phyloP scores from a whole-genome alignment of 2,113 vertebrate species.

The Apaloderma vittatum region DNA sequence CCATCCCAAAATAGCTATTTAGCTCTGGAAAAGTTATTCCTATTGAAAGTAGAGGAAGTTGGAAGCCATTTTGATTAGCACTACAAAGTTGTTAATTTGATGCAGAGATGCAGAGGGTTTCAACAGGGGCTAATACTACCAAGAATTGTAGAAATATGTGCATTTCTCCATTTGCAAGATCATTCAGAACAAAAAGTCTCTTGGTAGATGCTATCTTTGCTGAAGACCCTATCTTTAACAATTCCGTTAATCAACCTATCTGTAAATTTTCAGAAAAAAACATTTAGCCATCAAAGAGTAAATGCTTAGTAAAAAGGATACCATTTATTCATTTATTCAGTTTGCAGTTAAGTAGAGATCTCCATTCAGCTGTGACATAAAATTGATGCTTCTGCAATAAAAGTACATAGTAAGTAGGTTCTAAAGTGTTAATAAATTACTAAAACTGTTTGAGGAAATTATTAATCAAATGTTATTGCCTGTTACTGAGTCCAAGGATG shows the following conservation, averaged over 20 bases:
- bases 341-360: conserved; percentile 14
- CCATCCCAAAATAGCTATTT: background rate
- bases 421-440: conserved; percentile 47
- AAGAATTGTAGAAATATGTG: background rate
- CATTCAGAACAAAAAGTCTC: background rate
- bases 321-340: conserved; percentile 22
- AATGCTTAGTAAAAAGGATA: conserved; percentile 22
- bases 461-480: conserved; percentile 26
- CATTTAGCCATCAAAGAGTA: background rate
- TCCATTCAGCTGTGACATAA: conserved; percentile 29
- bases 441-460: conserved; percentile 7
- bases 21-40: background rate
- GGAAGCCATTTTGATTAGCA: background rate
- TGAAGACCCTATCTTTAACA: background rate
- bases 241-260: background rate
- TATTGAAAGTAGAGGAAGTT: background rate
- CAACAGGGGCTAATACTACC: background rate
- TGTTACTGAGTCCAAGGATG: background rate
- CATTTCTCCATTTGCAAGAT: background rate
- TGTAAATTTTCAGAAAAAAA: background rate
- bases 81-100: background rate
- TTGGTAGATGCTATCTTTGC: background rate
- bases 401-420: conserved; percentile 31
- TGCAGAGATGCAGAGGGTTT: background rate
- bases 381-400: background rate